Base-by-base conservation (phyloP, 2,113 vertebrate species). In the Paracanthobrama guichenoti region DNA sequence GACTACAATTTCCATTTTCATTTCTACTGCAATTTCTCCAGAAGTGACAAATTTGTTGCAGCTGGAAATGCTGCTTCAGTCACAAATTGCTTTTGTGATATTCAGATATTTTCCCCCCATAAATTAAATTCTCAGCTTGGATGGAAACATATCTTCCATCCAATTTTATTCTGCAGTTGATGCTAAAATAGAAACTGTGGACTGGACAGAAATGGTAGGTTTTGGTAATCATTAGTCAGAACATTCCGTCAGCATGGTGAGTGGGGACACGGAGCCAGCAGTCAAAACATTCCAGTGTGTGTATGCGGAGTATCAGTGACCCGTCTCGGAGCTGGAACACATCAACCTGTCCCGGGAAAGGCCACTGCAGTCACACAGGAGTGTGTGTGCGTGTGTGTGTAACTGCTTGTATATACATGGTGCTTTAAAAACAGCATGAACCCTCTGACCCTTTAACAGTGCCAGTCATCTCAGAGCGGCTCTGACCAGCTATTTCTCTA, bases 211-310 rank as follows among this genome's bases (percentile, higher is more conserved):
- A 67, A 79, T 28, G 48, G 48, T 48, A 44, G 48, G 44, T 46
- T 74, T 66, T 76, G 60, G 28, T 39, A 53, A 71, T 71, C 75
- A 59, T 78, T n/a, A 84, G 50, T 87, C 90, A 87, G 88, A 90
- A 91, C 87, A 89, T 92, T 92, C 90, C 89, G 87, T 72, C 79
- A 89, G 73, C 72, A 77, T 83, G 18, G 82, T 88, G 20, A 80
- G 64, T 24, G 55, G 53, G 79, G 81, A 81, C 28, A 3, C 0
- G 10, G 69, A 87, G 86, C 79, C 85, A 77, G 75, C 81, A 86
- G 75, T 85, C 39, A 84, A 90, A 87, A 90, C 90, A 91, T 92
- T 93, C 88, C 88, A 83, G 39, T 79, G 78, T 84, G 82, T 83
- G 81, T 42, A 74, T 83, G 82, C 79, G 46, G 79, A 79, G 81